Conservation (phyloP, 2,113 vertebrate species). For the Alosa alosa region DNA sequence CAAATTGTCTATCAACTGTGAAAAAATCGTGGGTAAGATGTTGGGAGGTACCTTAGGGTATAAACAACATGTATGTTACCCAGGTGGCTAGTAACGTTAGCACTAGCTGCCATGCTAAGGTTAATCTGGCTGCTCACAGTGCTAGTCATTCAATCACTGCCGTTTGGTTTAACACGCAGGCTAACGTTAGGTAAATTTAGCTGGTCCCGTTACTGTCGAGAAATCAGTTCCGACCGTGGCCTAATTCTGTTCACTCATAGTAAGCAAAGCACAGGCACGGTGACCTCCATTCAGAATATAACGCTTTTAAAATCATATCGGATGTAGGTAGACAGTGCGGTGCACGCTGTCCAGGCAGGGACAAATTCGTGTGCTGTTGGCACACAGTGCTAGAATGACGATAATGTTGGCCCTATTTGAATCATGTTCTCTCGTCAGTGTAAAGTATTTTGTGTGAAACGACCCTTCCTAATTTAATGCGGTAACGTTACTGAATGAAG, state of each 20-base stretch:
- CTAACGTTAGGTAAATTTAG: not conserved
- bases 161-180: conserved; percentile 3
- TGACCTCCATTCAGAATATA: not conserved
- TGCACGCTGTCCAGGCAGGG: not conserved
- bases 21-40: not conserved
- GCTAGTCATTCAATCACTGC: conserved; percentile 19
- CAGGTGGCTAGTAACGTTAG: not conserved
- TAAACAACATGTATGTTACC: not conserved
- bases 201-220: not conserved
- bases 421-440: not conserved
- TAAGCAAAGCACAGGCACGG: not conserved
- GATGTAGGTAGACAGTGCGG: not conserved
- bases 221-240: not conserved
- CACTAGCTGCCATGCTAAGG: conserved; percentile 11
- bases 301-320: not conserved
- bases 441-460: not conserved
- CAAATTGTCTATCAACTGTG: not conserved
- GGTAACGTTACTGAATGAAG: not conserved
- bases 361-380: not conserved
- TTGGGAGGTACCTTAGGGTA: not conserved
- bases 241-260: not conserved
- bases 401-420: not conserved
- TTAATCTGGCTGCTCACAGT: not conserved
- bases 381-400: not conserved
- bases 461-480: not conserved